Evolutionary conservation across 1,140 invertebrate species (phyloP).

Genomic region (Meteorus sp.): DNA sequence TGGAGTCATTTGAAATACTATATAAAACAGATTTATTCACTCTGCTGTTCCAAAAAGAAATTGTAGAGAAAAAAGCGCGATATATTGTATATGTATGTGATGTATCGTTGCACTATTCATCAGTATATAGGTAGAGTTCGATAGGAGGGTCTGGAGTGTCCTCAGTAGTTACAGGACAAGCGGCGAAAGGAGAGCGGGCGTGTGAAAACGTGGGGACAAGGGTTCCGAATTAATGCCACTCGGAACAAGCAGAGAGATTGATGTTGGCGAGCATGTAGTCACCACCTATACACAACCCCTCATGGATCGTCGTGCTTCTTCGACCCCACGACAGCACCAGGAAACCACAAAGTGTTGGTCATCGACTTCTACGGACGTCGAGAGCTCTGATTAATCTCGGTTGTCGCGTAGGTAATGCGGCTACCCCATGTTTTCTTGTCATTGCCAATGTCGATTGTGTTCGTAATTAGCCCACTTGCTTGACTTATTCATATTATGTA

Average conservation of each 20-base stretch:
- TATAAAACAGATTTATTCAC: neutral
- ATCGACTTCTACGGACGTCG: conserved; percentile 17
- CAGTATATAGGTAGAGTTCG: conserved; percentile 30
- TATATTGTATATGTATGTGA: conserved; percentile 38
- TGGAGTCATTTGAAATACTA: too few species aligned
- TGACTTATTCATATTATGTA: too few species aligned
- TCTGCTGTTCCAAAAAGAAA: too few species aligned
- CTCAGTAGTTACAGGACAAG: conserved; percentile 28
- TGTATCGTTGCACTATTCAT: conserved; percentile 47
- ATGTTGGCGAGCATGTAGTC: conserved; percentile 36
- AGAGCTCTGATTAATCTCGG: conserved; percentile 19
- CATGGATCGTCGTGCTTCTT: conserved; percentile 5
- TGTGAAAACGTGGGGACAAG: conserved; percentile 47
- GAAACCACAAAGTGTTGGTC: conserved; percentile 21
- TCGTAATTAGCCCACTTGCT: too few species aligned
- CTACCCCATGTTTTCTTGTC: conserved; percentile 18
- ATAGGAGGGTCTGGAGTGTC: conserved; percentile 41
- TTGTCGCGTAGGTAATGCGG: conserved; percentile 6
- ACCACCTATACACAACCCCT: too few species aligned
- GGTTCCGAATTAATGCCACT: conserved; percentile 54
- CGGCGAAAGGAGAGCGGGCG: conserved; percentile 29
- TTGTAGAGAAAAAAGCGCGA: conserved; percentile 18
- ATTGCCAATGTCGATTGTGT: conserved; percentile 12
- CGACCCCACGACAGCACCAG: neutral
- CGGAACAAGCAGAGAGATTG: conserved; percentile 49